These are phyloP conservation scores for Tetanocera ferruginea DNA, from an alignment of 2,888 invertebrate genomes.

Conservation along the genomic window DNA sequence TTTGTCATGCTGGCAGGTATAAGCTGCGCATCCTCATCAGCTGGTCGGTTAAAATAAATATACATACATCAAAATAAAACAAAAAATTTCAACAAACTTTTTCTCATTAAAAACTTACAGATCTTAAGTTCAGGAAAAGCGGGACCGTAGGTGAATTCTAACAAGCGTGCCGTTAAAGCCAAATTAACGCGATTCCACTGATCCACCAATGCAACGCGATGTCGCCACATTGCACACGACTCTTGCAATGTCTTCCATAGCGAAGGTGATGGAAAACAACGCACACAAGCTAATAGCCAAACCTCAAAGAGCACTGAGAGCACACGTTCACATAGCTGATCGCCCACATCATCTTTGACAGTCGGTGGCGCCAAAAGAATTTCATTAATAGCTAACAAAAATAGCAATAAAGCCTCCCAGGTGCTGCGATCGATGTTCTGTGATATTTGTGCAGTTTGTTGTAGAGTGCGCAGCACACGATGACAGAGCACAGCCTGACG, in stretches of 20 bases:
- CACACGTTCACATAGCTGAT: slow-evolving; percentile 94
- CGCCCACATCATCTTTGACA: slow-evolving; percentile 94
- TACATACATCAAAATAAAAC: neutral
- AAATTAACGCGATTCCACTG: slow-evolving; percentile 96
- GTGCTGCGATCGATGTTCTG: slow-evolving; percentile 84
- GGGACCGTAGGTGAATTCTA: slow-evolving; percentile 91
- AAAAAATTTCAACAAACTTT: neutral
- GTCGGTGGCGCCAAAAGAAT: slow-evolving; percentile 92
- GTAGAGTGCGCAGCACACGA: slow-evolving; percentile 87
- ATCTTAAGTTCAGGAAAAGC: slow-evolving; percentile 85
- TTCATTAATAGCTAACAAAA: slow-evolving; percentile 91
- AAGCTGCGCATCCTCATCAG: slow-evolving; percentile 86
- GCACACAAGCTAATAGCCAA: slow-evolving; percentile 74
- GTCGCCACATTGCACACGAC: slow-evolving; percentile 94
- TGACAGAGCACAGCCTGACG: slow-evolving; percentile 95
- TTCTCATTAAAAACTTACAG: slow-evolving; percentile 71
- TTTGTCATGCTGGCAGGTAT: slow-evolving; percentile 88
- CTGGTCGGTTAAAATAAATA: slow-evolving; percentile 70
- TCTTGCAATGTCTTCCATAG: slow-evolving; percentile 95
- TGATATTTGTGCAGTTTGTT: slow-evolving; percentile 83
- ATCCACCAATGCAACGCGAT: slow-evolving; percentile 90
- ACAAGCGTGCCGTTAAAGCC: slow-evolving; percentile 85
- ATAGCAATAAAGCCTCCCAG: slow-evolving; percentile 90
- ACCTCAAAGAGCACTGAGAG: slow-evolving; percentile 94
- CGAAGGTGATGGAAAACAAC: slow-evolving; percentile 94